Conservation (phyloP, 2,888 invertebrate species). For the Pantelozetes paolii region DNA sequence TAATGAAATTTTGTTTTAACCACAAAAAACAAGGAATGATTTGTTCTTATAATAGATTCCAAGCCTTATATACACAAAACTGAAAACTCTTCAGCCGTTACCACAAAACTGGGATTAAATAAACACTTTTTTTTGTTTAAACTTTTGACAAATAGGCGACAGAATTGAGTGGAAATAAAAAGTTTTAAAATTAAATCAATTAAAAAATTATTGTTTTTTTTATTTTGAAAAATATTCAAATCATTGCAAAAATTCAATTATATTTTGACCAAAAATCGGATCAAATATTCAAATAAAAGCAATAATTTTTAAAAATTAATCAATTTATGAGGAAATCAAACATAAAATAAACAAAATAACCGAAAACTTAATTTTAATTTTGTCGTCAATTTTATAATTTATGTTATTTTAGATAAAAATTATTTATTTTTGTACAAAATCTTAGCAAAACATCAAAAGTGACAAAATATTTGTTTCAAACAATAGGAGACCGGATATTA, state of each 20-base stretch:
- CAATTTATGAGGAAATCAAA: slow-evolving; percentile 1
- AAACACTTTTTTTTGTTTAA: no score
- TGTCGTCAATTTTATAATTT: neutral
- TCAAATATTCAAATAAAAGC: neutral
- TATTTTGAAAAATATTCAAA: no score
- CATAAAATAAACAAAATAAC: neutral
- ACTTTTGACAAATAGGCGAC: no score
- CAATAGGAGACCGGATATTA: slow-evolving; percentile 13
- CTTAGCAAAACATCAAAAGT: neutral
- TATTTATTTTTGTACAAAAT: neutral
- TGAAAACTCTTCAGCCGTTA: no score
- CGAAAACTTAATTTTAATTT: neutral
- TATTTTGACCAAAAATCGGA: neutral
- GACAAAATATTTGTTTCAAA: neutral
- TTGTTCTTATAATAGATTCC: neutral
- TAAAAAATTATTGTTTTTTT: no score
- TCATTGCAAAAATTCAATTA: no score
- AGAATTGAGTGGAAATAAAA: no score
- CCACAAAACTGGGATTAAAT: no score
- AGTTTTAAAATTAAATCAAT: no score
- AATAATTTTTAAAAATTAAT: neutral
- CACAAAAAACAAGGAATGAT: neutral
- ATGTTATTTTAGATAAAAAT: neutral
- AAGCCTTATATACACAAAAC: neutral
- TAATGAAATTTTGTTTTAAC: neutral